Conservation (phyloP, 1,140 invertebrate species). For the Euschistus heros region DNA sequence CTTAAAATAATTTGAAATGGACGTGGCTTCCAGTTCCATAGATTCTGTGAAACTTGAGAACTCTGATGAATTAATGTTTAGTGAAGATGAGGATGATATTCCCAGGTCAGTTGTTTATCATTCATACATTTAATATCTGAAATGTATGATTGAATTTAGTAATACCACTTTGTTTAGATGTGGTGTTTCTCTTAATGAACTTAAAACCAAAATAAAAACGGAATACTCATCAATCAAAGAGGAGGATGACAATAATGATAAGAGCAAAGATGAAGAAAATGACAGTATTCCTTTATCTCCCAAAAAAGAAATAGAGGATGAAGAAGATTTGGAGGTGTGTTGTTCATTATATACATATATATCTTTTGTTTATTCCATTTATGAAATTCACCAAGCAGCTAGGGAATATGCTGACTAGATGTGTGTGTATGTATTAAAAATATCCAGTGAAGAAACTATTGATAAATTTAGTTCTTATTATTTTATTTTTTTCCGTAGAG, state of each 20-base stretch:
- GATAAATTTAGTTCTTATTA: too few species aligned
- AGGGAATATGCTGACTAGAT: too few species aligned
- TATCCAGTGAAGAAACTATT: too few species aligned
- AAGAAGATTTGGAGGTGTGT: conserved; percentile 6
- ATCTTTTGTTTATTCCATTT: too few species aligned
- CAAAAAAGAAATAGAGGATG: neutral
- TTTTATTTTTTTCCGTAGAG: too few species aligned
- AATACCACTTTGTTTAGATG: conserved; percentile 10
- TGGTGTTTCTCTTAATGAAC: conserved; percentile 8
- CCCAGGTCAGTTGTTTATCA: conserved; percentile 1
- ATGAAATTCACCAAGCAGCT: too few species aligned
- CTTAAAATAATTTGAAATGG: conserved; percentile 11
- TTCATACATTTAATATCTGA: neutral
- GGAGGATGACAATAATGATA: neutral
- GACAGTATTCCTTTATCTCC: neutral
- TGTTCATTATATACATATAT: too few species aligned
- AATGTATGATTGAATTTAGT: neutral
- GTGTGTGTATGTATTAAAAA: too few species aligned
- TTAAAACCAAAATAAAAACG: conserved; percentile 3
- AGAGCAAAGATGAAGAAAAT: neutral
- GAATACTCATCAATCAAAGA: neutral
- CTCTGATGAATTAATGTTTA: neutral
- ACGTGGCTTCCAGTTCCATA: conserved; percentile 8
- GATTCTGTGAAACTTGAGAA: neutral
- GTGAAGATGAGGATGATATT: conserved; percentile 12